Percentiles rank a stretch among this genome's conserved stretches.
Conservation (phyloP, 2,797 vertebrate species). For the Alectoris magna region DNA sequence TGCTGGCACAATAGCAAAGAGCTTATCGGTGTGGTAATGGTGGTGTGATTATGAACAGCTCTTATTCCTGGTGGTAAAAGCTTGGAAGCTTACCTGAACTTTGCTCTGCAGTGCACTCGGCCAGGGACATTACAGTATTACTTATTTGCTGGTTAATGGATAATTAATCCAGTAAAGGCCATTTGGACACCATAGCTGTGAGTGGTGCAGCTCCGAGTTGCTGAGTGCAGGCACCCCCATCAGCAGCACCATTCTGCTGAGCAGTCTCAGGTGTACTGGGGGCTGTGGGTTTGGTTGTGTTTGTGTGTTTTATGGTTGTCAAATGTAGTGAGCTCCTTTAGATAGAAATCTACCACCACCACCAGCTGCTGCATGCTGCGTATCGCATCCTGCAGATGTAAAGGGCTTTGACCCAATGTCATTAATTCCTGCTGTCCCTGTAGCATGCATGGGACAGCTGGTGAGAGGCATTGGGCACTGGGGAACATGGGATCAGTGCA, state of each 20-base stretch:
- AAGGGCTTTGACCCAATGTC: background rate
- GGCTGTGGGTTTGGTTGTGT: background rate
- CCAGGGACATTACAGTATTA: background rate
- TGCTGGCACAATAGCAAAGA: background rate
- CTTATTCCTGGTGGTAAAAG: background rate
- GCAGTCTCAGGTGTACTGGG: background rate
- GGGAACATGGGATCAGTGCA: background rate
- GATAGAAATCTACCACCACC: background rate
- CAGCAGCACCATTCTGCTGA: background rate
- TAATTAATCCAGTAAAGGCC: background rate
- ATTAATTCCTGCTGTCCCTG: background rate
- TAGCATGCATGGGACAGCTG: background rate
- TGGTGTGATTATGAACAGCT: background rate
- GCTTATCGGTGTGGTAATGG: background rate
- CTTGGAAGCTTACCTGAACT: conserved; percentile 39
- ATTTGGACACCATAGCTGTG: background rate
- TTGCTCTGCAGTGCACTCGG: conserved; percentile 24
- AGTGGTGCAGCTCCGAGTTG: background rate
- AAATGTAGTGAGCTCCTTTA: background rate
- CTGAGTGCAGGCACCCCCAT: background rate
- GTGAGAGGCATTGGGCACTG: background rate
- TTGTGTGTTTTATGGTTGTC: background rate
- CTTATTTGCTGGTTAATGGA: conserved; percentile 59
- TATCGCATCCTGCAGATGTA: background rate
- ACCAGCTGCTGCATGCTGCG: background rate